Conservation (phyloP, 1,140 invertebrate genomes). For the Paracyclopina nana region DNA sequence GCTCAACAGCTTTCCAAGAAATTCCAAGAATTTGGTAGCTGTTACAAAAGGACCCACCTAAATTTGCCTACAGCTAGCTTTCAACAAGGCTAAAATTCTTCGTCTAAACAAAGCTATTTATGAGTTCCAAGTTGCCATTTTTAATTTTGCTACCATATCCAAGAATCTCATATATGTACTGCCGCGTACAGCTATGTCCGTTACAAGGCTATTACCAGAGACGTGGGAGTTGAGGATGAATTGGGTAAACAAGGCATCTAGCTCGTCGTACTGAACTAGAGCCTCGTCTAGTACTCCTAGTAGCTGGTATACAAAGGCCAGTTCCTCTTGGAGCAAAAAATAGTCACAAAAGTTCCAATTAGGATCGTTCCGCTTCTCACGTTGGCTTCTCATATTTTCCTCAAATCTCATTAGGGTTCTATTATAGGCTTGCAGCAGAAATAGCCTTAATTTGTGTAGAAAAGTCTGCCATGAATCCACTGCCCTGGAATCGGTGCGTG, state of each 20-base stretch:
- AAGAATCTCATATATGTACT: no score
- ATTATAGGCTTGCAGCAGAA: slow-evolving; percentile 69
- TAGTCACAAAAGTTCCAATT: slow-evolving; percentile 88
- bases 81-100: no score
- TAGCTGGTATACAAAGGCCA: slow-evolving; percentile 86
- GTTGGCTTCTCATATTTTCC: slow-evolving; percentile 66
- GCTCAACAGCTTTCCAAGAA: no score
- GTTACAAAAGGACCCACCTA: no score
- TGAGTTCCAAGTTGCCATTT: no score
- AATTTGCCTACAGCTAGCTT: no score
- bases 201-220: slow-evolving; percentile 43
- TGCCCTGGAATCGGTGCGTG: slow-evolving; percentile 26
- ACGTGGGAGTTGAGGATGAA: slow-evolving; percentile 78
- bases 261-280: slow-evolving; percentile 85
- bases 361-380: slow-evolving; percentile 68
- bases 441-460: slow-evolving; percentile 53
- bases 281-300: slow-evolving; percentile 80
- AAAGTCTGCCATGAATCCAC: slow-evolving; percentile 72
- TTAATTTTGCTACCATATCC: no score
- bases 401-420: slow-evolving; percentile 59
- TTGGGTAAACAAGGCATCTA: slow-evolving; percentile 89
- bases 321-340: slow-evolving; percentile 54
- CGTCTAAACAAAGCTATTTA: no score
- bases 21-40: no score
- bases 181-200: background rate